Conservation (phyloP, 2,888 invertebrate genomes). For the Melinopterus prodromus region DNA sequence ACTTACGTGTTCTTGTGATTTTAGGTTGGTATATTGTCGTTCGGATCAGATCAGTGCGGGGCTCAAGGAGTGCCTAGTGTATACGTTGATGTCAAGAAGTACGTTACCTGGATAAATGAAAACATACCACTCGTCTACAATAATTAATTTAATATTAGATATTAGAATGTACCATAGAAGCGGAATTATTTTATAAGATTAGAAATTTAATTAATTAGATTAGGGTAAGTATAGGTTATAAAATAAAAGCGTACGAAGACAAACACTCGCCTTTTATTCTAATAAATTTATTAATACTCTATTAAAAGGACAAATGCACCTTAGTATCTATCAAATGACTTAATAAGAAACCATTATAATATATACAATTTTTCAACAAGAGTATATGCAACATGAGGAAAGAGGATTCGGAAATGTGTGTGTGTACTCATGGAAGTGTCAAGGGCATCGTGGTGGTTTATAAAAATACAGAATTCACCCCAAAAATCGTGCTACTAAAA, state of each 20-base stretch:
- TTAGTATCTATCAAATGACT: slow-evolving; percentile 33
- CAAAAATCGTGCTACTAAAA: background rate
- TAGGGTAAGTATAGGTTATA: background rate
- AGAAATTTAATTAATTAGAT: background rate
- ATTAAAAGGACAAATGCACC: slow-evolving; percentile 40
- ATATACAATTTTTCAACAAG: slow-evolving; percentile 36
- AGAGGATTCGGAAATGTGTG: slow-evolving; percentile 18
- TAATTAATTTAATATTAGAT: slow-evolving; percentile 39
- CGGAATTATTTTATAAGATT: background rate
- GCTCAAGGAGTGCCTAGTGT: slow-evolving; percentile 78
- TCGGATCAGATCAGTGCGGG: slow-evolving; percentile 81
- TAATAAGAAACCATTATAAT: slow-evolving; percentile 22
- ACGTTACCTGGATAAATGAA: slow-evolving; percentile 78
- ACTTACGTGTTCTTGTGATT: background rate
- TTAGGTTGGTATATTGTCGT: slow-evolving; percentile 81
- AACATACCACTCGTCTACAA: slow-evolving; percentile 66
- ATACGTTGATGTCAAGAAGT: slow-evolving; percentile 78
- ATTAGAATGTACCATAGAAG: background rate
- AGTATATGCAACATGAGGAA: slow-evolving; percentile 18
- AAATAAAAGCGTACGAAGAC: slow-evolving; percentile 8
- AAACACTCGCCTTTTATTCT: slow-evolving; percentile 27
- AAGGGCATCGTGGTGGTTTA: slow-evolving; percentile 23
- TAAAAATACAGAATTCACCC: slow-evolving; percentile 13
- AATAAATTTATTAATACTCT: slow-evolving; percentile 39
- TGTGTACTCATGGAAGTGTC: slow-evolving; percentile 8